Evolutionary conservation across 2,797 vertebrate species (phyloP).

Genomic region (Betta splendens): DNA sequence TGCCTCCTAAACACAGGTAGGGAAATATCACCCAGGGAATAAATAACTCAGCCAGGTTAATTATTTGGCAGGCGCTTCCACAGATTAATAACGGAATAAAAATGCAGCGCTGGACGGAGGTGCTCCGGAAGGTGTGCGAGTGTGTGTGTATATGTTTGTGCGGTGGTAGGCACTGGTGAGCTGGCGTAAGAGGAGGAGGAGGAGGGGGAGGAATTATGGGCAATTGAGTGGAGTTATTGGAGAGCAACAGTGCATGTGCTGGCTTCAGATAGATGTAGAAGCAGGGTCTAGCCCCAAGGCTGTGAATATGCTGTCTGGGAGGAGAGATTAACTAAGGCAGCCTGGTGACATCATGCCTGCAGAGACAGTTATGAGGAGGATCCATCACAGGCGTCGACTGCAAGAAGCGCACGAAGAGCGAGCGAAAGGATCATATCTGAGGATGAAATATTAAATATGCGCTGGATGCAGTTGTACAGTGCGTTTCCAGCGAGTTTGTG

Average conservation of each 20-base stretch:
- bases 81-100: slow-evolving; percentile 78
- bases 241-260: slow-evolving; percentile 74
- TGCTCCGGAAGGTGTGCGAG: slow-evolving; percentile 47
- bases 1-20: slow-evolving; percentile 69
- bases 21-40: slow-evolving; percentile 77
- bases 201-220: slow-evolving; percentile 63
- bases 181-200: neutral
- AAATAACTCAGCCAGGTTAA: slow-evolving; percentile 79
- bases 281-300: slow-evolving; percentile 68
- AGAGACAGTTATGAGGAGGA: slow-evolving; percentile 70
- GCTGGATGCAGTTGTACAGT: slow-evolving; percentile 16
- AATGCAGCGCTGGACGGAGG: slow-evolving; percentile 53
- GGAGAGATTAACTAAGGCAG: slow-evolving; percentile 74
- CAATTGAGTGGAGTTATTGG: slow-evolving; percentile 76
- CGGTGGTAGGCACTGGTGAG: slow-evolving; percentile 11
- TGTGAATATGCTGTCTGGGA: slow-evolving; percentile 72
- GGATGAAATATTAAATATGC: slow-evolving; percentile 48
- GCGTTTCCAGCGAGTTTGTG: no score
- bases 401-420: slow-evolving; percentile 33
- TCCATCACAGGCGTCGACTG: slow-evolving; percentile 61
- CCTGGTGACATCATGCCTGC: slow-evolving; percentile 68
- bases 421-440: slow-evolving; percentile 52
- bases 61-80: slow-evolving; percentile 75
- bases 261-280: slow-evolving; percentile 69
- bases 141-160: neutral